phyloP scores from a whole-genome alignment of 2,888 invertebrate genomes.

The Dorcus hopei region DNA sequence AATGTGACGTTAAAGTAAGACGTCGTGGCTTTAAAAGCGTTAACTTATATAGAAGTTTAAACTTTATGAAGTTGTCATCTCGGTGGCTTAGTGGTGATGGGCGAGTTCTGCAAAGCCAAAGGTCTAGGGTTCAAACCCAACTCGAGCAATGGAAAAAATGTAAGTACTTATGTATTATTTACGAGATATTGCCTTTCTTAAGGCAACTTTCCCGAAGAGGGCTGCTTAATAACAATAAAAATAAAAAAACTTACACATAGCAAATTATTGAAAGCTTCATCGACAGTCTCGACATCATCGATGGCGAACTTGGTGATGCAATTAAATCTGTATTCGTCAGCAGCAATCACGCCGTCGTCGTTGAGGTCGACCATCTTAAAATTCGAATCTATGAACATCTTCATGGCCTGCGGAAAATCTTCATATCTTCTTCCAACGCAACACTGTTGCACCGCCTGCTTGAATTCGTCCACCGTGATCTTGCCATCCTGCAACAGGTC shows the following conservation, averaged over 20 bases:
- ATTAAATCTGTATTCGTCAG: constrained; percentile 80
- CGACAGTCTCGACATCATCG: constrained; percentile 70
- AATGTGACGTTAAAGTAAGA: too few relatives aligned
- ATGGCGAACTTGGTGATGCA: constrained; percentile 78
- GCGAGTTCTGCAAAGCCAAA: too few relatives aligned
- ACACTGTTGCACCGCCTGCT: constrained; percentile 74
- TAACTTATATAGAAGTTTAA: too few relatives aligned
- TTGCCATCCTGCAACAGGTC: constrained; percentile 69
- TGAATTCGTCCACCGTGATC: constrained; percentile 79
- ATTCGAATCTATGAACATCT: constrained; percentile 80
- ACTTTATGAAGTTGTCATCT: too few relatives aligned
- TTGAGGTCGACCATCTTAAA: constrained; percentile 80
- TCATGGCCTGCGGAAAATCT: constrained; percentile 83
- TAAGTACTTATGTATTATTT: too few relatives aligned
- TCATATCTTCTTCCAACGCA: constrained; percentile 74
- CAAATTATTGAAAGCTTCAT: constrained; percentile 73
- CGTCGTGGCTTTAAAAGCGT: too few relatives aligned
- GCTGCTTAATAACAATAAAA: too few relatives aligned
- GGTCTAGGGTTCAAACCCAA: too few relatives aligned
- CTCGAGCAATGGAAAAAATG: too few relatives aligned
- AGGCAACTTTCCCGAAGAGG: too few relatives aligned
- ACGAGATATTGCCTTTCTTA: too few relatives aligned
- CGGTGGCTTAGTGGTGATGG: too few relatives aligned
- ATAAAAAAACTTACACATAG: constrained; percentile 57
- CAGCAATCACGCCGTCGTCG: constrained; percentile 72